Evolutionary conservation across 2,797 vertebrate genomes (phyloP).

Genomic region (Distichodus sexfasciatus): DNA sequence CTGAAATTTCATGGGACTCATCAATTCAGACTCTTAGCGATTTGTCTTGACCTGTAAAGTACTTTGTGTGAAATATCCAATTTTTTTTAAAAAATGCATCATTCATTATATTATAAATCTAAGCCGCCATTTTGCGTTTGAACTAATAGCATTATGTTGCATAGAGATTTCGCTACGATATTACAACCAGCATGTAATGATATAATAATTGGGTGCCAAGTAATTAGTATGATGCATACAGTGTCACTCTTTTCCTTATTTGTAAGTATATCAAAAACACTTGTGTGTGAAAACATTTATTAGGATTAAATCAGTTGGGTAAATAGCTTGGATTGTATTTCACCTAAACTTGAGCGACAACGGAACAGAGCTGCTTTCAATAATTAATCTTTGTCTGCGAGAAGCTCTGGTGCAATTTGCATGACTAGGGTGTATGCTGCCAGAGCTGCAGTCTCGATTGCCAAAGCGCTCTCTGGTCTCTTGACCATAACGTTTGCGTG

Average conservation of each 20-base stretch:
- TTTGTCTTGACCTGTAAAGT: no score
- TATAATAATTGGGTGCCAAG: conserved; percentile 99
- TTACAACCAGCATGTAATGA: conserved; percentile 99
- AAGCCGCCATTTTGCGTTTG: no score
- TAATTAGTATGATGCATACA: conserved; percentile 98
- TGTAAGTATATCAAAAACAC: conserved; percentile 94
- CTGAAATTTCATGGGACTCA: no score
- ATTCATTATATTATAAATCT: no score
- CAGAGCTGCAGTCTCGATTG: conserved; percentile 83
- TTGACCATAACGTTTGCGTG: conserved; percentile 72
- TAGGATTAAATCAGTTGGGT: conserved; percentile 98
- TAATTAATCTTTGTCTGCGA: conserved; percentile 99
- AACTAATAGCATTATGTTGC: no score
- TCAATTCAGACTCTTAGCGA: no score
- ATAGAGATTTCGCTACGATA: no score
- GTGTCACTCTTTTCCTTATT: conserved; percentile 81
- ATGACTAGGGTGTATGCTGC: conserved; percentile 95
- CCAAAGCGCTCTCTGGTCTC: conserved; percentile 85
- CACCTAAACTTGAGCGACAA: conserved; percentile 93
- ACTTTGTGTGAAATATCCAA: no score
- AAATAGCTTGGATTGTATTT: conserved; percentile 99
- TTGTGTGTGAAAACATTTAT: conserved; percentile 92
- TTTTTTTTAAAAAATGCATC: no score
- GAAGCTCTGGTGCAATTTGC: conserved; percentile 96
- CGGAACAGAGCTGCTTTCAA: conserved; percentile 96